These are phyloP conservation scores for Lepidurus apus DNA, from an alignment of 1,140 invertebrate species.

Conservation along the genomic window DNA sequence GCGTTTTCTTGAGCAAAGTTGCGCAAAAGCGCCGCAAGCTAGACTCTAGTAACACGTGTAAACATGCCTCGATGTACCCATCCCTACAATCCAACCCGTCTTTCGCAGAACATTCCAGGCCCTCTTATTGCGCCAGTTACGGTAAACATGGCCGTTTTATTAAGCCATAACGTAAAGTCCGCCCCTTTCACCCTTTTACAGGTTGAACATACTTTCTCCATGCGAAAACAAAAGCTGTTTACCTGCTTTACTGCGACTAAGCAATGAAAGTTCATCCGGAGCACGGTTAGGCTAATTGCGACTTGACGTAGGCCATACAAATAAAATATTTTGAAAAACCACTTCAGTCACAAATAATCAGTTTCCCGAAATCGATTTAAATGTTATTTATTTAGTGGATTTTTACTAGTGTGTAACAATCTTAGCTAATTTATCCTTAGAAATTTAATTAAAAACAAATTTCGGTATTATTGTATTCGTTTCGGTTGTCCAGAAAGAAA, in stretches of 20 bases:
- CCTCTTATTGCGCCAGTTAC: background rate
- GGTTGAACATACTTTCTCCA: background rate
- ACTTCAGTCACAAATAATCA: too few relatives aligned
- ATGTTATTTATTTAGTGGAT: too few relatives aligned
- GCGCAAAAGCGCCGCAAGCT: background rate
- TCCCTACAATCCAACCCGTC: background rate
- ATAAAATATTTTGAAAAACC: too few relatives aligned
- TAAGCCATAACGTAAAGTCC: background rate
- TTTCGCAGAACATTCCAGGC: background rate
- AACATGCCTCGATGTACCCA: background rate
- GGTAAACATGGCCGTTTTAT: background rate
- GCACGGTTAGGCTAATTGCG: too few relatives aligned
- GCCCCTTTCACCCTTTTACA: background rate
- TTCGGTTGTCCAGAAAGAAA: too few relatives aligned
- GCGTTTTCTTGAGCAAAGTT: background rate
- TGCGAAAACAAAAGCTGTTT: background rate
- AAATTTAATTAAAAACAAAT: too few relatives aligned
- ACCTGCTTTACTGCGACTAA: background rate
- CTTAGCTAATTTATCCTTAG: too few relatives aligned
- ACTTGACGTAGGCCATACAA: too few relatives aligned
- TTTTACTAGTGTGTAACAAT: too few relatives aligned
- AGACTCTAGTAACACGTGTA: background rate
- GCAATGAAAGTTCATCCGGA: background rate
- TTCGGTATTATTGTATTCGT: too few relatives aligned
- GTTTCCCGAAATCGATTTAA: too few relatives aligned